Conservation (phyloP, 2,113 vertebrate species). For the Gorsachius goisagi region DNA sequence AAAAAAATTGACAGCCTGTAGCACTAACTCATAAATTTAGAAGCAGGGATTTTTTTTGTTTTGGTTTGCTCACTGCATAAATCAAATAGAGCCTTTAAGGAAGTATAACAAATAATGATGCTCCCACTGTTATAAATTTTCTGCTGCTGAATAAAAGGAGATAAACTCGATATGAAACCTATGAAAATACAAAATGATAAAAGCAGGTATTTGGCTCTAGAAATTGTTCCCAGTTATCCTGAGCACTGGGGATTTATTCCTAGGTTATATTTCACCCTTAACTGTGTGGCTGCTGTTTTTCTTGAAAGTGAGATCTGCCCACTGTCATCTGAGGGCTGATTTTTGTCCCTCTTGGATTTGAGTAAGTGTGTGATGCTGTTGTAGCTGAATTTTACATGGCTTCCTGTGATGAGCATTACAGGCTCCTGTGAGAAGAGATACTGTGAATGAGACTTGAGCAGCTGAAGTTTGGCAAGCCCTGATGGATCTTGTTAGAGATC, state of each 20-base stretch:
- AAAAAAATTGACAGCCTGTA: slow-evolving; percentile 21
- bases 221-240: slow-evolving; percentile 5
- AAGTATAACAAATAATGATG: slow-evolving; percentile 20
- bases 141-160: not conserved
- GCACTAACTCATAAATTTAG: slow-evolving; percentile 2
- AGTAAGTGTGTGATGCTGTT: not conserved
- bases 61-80: slow-evolving; percentile 20
- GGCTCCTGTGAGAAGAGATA: slow-evolving; percentile 1
- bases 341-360: slow-evolving; percentile 9
- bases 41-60: slow-evolving; percentile 2
- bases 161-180: not conserved
- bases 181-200: slow-evolving; percentile 31
- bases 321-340: not conserved
- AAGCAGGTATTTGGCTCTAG: not conserved
- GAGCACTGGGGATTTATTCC: not conserved
- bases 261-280: not conserved
- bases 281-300: not conserved
- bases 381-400: slow-evolving; percentile 22
- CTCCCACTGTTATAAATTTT: slow-evolving; percentile 33
- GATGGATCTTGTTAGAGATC: slow-evolving; percentile 37
- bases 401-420: slow-evolving; percentile 3
- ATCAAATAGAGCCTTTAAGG: slow-evolving; percentile 30
- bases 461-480: slow-evolving; percentile 19
- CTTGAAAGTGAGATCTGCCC: not conserved
- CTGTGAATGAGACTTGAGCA: not conserved